phyloP scores from a whole-genome alignment of 2,888 invertebrate species.

The Lasiommata megera region DNA sequence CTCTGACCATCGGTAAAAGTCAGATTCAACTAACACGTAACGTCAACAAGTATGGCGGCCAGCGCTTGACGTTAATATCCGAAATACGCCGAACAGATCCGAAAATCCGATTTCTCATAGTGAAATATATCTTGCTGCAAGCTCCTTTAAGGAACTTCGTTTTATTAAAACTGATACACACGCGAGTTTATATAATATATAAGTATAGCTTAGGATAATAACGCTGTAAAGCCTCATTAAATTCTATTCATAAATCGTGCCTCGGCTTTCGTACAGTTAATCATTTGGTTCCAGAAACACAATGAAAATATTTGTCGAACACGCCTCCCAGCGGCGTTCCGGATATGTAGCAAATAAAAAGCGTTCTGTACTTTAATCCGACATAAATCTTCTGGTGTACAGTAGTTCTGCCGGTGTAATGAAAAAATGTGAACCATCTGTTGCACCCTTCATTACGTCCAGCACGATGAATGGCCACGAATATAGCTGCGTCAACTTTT shows the following conservation, averaged over 20 bases:
- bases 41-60: too few relatives aligned
- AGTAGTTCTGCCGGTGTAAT: conserved; percentile 68
- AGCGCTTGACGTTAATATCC: too few relatives aligned
- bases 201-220: too few relatives aligned
- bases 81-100: too few relatives aligned
- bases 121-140: too few relatives aligned
- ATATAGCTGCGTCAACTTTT: conserved; percentile 70
- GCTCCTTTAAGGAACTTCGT: too few relatives aligned
- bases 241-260: conserved; percentile 28
- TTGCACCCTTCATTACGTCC: conserved; percentile 78
- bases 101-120: too few relatives aligned
- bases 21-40: too few relatives aligned
- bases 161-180: too few relatives aligned
- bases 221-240: conserved; percentile 12
- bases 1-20: too few relatives aligned
- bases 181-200: too few relatives aligned
- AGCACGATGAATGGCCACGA: conserved; percentile 64
- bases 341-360: conserved; percentile 71
- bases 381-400: conserved; percentile 70
- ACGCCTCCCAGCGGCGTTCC: conserved; percentile 70
- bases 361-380: conserved; percentile 70
- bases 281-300: conserved; percentile 54
- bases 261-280: conserved; percentile 33
- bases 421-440: conserved; percentile 78
- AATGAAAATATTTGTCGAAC: conserved; percentile 62